Percentiles rank a stretch among this genome's conserved stretches.
phyloP scores from a whole-genome alignment of 2,888 invertebrate species.

The Villa cingulata region DNA sequence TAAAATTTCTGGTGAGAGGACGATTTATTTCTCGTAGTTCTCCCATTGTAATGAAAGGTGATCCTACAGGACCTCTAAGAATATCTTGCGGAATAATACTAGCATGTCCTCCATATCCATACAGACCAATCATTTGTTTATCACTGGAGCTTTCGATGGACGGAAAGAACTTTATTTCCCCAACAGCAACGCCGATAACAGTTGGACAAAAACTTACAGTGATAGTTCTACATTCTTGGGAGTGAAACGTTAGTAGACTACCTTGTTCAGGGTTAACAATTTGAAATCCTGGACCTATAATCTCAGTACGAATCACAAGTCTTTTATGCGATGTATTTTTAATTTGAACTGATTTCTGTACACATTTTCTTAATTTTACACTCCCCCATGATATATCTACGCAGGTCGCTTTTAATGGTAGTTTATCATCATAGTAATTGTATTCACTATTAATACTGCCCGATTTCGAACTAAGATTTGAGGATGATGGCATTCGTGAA shows the following conservation, averaged over 20 bases:
- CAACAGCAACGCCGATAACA: conserved; percentile 39
- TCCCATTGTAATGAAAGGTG: conserved; percentile 45
- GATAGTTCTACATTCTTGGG: conserved; percentile 43
- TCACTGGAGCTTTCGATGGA: conserved; percentile 19
- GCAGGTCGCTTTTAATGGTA: conserved; percentile 44
- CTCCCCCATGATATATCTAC: conserved; percentile 47
- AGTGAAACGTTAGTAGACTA: conserved; percentile 37
- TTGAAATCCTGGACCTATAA: conserved; percentile 39
- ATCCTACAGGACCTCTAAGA: conserved; percentile 42
- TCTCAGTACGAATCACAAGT: conserved; percentile 40
- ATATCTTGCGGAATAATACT: conserved; percentile 39
- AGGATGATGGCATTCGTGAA: not conserved
- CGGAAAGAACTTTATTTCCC: conserved; percentile 42
- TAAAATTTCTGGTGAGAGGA: conserved; percentile 37
- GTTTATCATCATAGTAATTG: conserved; percentile 29
- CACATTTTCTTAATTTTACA: conserved; percentile 40
- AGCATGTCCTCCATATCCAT: conserved; percentile 46
- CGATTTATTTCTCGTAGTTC: conserved; percentile 37
- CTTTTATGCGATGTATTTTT: conserved; percentile 44
- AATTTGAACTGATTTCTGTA: conserved; percentile 41
- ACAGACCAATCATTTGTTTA: conserved; percentile 26
- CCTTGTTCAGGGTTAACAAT: conserved; percentile 28
- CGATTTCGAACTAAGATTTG: conserved; percentile 23
- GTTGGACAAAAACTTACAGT: conserved; percentile 43
- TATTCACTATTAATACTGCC: conserved; percentile 33